Evolutionary conservation across 2,113 vertebrate genomes (phyloP), one percentile per base, ranked within the genome.

Genomic region (Arothron firmamentum): DNA sequence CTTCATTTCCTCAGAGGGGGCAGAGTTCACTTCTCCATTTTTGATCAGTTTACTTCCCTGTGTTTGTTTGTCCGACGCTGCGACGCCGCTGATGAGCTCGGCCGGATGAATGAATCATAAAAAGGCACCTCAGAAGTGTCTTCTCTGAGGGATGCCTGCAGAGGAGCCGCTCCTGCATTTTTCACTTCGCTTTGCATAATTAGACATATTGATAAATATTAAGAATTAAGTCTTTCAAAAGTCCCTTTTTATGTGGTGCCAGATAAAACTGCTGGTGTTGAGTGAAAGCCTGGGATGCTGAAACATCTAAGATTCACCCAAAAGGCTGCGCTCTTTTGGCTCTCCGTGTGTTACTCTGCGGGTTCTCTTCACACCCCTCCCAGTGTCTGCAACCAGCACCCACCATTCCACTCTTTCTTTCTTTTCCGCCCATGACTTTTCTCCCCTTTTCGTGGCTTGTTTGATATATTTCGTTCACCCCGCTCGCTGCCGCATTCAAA

Each of bases 131-230:
- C 63, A 82, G 79, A 83, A 70, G 75, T 61, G 67, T 76, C 77
- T 67, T 62, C 84, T 75, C 83, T 17, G 19, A 67, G 85, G 84
- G 83, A 76, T 69, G 53, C 84, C 77, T 71, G 65, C 62, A 28
- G 49, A 72, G 66, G 65, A 52, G 69, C 41, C 60, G 18, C 16
- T 0, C 62, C 85, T 90, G 6, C 74, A 87, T 90, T 82, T 90
- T 88, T 87, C 56, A 79, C 60, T 66, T 53, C 61, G 52, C 23
- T 21, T 65, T 67, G 79, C 60, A 83, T 87, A 87, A 88, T 88
- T 90, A 81, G 64, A 87, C 75, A 52, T 75, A 82, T 84, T 69
- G 80, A 88, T 90, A 67, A 90, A 88, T 90, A 90, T 90, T 90
- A 86, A 89, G 82, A 88, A 87, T 88, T 85, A 80, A 78, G 78